Base-by-base conservation (phyloP, 2,113 vertebrate species). In the Dipodomys stephensi region DNA sequence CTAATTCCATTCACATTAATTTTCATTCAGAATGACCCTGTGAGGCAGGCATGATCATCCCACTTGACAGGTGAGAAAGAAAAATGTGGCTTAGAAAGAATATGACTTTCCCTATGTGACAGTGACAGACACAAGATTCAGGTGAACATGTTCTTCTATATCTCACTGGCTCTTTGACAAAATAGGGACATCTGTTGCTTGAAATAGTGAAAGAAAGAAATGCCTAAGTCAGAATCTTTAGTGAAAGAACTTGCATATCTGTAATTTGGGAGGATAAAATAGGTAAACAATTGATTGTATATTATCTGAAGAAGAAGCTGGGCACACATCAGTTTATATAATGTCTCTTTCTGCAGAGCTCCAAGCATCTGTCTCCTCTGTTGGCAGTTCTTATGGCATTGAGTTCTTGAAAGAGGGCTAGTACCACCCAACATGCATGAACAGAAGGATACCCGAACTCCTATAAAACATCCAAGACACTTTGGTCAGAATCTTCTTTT, bases 1-100 rank as follows among this genome's bases (percentile, higher is more conserved):
- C n/a, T 84, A 76, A 93, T 87, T 92, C 76, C 72, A 80, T 79
- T 90, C 82, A 72, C 32, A 83, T 87, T 86, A 79, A 71, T 64
- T 57, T 95, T 90, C 69, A 84, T 92, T 93, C 88, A 90, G 67
- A 87, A 83, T 16, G 83, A 5, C 12, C 53, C 64, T 83, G 28
- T 46, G 46, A 90, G 22, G 6, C 25, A 90, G 72, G 8, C 15
- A 76, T 30, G 53, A 84, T 87, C 82, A 96, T 60, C 60, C 72
- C 85, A 84, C 83, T 77, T 83, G 91, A 93, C 27, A 80, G 57
- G 49, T 79, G n/a, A 89, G 71, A 60, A 71, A 82, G 15, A 20
- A 81, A 88, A 91, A 64, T 32, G 28, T 76, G 32, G 12, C 53
- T 80, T n/a, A 67, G 8, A 83, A 20, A 83, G 49, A 76, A 77